Base-by-base conservation (phyloP, 2,888 invertebrate species). In the Seladonia tumulorum region DNA sequence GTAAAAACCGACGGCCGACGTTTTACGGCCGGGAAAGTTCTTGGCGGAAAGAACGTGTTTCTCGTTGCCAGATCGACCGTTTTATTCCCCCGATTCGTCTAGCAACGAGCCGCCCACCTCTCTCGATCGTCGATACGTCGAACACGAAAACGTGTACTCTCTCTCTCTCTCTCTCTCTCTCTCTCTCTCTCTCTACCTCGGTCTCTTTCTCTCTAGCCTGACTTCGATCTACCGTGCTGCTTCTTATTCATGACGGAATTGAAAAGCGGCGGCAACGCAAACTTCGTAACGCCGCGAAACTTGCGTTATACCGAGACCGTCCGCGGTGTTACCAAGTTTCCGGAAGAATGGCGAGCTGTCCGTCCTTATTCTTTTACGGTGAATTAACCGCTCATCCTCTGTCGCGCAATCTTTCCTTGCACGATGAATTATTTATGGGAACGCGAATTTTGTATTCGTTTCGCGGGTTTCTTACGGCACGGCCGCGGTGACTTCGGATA, bases 161-260 rank as follows among this genome's bases (percentile, higher is more conserved):
- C 57, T n/a, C n/a, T 49, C 18, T 49, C 16, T 49, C 47, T 16
- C 47, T 14, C 16, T 7, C 22, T 53, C 53, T 22, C 4, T n/a
- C 4, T 57, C 22, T 53, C n/a, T 53, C 22, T 1, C 53, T n/a
- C 22, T 12, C 22, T n/a, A 7, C 4, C 22, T 53, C n/a, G 49
- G 22, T 57, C 57, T 57, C 53, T n/a, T 16, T 63, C 14, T 29
- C 29, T 29, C 29, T 7, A 16, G 63, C 3, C 10, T 8, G 53
- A 72, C 25, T 39, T 49, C 76, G 47, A 68, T 76, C 68, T 12
- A 4, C 22, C n/a, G 29, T 5, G n/a, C 66, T 49, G 60, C 7
- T 72, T 78, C 57, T 72, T 22, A 71, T 78, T 57, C 53, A 57
- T 72, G 71, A 25, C 39, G 14, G 70, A 70, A 77, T 78, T 57